Percentiles rank a stretch among this genome's conserved stretches.
Conservation (phyloP, 2,797 vertebrate genomes). For the Myripristis murdjan region DNA sequence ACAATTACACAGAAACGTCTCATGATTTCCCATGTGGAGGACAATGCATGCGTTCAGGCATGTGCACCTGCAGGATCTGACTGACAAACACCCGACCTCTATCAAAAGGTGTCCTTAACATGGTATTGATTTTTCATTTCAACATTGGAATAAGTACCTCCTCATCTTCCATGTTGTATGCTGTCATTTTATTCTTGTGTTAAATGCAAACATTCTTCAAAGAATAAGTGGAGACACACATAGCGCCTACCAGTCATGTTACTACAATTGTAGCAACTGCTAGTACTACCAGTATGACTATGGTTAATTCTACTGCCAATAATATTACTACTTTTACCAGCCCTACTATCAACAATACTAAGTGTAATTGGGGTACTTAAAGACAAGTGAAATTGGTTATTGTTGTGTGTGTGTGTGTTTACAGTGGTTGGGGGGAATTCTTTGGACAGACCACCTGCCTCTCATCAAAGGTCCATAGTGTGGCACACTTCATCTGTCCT, state of each 20-base stretch:
- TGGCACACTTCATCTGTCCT: slow-evolving; percentile 67
- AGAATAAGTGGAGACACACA: background rate
- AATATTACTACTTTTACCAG: background rate
- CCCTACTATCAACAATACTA: too few species aligned
- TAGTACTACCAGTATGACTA: slow-evolving; percentile 15
- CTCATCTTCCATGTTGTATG: too few species aligned
- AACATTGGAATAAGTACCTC: background rate
- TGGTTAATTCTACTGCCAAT: slow-evolving; percentile 38
- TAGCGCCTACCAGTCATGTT: background rate
- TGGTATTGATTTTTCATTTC: slow-evolving; percentile 2
- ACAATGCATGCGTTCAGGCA: slow-evolving; percentile 1
- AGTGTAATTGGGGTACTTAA: background rate
- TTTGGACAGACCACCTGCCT: slow-evolving; percentile 38
- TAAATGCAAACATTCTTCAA: too few species aligned
- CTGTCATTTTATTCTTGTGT: too few species aligned
- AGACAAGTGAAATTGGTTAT: background rate
- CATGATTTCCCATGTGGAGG: background rate
- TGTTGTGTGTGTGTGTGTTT: background rate
- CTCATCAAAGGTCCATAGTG: slow-evolving; percentile 22
- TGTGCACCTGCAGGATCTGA: background rate
- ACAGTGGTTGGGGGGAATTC: slow-evolving; percentile 8
- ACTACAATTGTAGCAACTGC: background rate
- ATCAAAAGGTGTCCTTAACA: slow-evolving; percentile 3
- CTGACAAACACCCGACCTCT: background rate
- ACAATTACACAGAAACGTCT: background rate